These are phyloP conservation scores for Nibea albiflora DNA, from an alignment of 2,113 vertebrate species.

Conservation along the genomic window DNA sequence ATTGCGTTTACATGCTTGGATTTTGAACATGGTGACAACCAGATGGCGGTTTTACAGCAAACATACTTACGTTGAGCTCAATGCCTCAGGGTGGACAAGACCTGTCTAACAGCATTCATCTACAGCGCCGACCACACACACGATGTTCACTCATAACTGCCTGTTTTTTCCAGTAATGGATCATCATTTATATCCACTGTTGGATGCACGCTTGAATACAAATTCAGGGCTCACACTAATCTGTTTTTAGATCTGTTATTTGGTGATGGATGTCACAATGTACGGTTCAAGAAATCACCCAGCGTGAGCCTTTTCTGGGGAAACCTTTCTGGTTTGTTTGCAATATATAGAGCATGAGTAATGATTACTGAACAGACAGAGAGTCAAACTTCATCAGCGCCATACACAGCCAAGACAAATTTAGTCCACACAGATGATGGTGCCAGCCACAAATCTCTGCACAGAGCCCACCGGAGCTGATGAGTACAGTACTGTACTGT, in stretches of 20 bases:
- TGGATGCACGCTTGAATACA: background rate
- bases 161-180: background rate
- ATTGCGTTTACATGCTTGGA: constrained; percentile 40
- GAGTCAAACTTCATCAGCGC: background rate
- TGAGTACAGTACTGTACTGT: background rate
- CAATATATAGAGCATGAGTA: background rate
- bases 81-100: constrained; percentile 44
- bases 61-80: constrained; percentile 40
- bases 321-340: background rate
- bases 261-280: background rate
- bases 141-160: background rate
- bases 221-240: background rate
- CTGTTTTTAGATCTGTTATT: background rate
- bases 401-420: background rate
- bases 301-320: background rate
- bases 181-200: background rate
- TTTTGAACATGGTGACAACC: constrained; percentile 54
- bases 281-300: background rate
- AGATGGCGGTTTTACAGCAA: constrained; percentile 62
- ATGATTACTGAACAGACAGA: background rate
- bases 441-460: background rate
- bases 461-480: background rate
- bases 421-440: background rate
- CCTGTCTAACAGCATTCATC: constrained; percentile 61
- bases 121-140: background rate